Conservation (phyloP, 2,113 vertebrate genomes). For the Spea bombifrons region DNA sequence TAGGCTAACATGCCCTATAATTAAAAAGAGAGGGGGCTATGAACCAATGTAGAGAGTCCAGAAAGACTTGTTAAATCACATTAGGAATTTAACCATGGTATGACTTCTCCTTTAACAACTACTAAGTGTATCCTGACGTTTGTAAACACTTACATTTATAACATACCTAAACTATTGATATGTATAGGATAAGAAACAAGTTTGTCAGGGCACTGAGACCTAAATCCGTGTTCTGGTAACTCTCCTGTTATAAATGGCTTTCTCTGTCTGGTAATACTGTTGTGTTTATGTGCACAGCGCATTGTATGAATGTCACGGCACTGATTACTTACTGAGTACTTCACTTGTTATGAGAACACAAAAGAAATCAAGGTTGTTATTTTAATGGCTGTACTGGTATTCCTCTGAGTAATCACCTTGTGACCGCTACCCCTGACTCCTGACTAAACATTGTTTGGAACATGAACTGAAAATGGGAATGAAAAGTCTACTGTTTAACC, state of each 20-base stretch:
- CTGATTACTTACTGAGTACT: not conserved
- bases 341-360: not conserved
- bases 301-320: slow-evolving; percentile 19
- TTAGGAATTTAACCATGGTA: too few relatives aligned
- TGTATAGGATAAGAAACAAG: not conserved
- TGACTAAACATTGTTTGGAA: slow-evolving; percentile 1
- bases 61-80: too few relatives aligned
- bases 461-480: not conserved
- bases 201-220: not conserved
- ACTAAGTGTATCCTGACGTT: not conserved
- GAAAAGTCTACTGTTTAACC: not conserved
- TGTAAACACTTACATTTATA: slow-evolving; percentile 16
- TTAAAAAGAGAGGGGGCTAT: too few relatives aligned
- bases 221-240: not conserved
- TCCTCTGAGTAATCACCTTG: slow-evolving; percentile 12
- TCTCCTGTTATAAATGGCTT: not conserved
- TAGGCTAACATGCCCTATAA: too few relatives aligned
- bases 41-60: too few relatives aligned
- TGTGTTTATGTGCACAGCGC: slow-evolving; percentile 1
- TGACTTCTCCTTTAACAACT: too few relatives aligned
- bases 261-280: not conserved
- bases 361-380: not conserved
- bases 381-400: not conserved
- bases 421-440: not conserved
- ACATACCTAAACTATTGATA: not conserved